Evolutionary conservation across 2,888 invertebrate species (phyloP), one percentile per base, ranked within the genome.

Genomic region (Limnephilus rhombicus): DNA sequence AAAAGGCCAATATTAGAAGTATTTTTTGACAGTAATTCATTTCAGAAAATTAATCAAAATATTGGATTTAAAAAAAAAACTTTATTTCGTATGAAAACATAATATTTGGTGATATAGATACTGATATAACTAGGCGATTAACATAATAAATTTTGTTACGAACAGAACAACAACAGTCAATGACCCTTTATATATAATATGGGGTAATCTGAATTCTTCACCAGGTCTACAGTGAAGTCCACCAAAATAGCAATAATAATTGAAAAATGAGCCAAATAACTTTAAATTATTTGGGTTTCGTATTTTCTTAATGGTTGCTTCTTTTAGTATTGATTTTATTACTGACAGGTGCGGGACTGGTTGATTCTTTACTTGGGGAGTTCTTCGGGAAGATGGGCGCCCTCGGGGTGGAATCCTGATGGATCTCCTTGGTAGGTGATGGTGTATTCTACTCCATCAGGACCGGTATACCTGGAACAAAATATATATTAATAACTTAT

Each of bases 321-420:
- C n/a, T 24, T 68, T 68, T 15, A 24, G 24, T 68, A n/a, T 9
- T 7, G n/a, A 68, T 68, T n/a, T 18, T 68, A 68, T 68, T 18
- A 68, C 68, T 68, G 68, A 68, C 5, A 68, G 68, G 68, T 24
- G 24, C 18, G 68, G 68, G 24, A 68, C 68, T 24, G 3, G 82
- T 13, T 9, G 34, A 29, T 1, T 82, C 12, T 82, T 83, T 83
- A 90, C n/a, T 49, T 89, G 24, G 91, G 91, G 13, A 91, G 83
- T 89, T 91, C 91, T 15, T 31, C 89, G 9, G 96, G 96, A 91
- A 96, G 94, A 94, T 96, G 96, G 3, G 96, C 96, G 88, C 96
- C 96, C 93, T 95, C 95, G 9, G 96, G 95, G 89, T 95, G 96
- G 95, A 96, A 97, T 91, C 97, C 97, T 92, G 96, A 96, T 94